Percentiles rank a stretch among this genome's conserved stretches.
phyloP scores from a whole-genome alignment of 1,140 invertebrate species.

The Cataglyphis hispanica region DNA sequence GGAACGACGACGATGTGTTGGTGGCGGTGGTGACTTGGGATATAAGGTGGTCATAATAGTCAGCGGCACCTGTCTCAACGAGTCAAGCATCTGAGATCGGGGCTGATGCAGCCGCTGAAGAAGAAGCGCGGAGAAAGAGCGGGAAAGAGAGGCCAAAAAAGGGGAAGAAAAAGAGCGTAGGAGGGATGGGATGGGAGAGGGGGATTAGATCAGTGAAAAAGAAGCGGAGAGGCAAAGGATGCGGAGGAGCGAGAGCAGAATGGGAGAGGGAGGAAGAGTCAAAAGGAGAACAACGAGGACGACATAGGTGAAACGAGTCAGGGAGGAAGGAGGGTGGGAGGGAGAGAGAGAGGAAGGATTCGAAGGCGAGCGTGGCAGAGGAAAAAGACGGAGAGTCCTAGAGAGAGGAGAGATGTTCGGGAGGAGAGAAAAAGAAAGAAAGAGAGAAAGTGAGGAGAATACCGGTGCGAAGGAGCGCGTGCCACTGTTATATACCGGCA shows the following conservation, averaged over 20 bases:
- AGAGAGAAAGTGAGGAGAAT: slow-evolving; percentile 49
- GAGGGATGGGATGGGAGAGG: background rate
- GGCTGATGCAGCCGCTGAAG: slow-evolving; percentile 72
- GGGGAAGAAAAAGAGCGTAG: slow-evolving; percentile 3
- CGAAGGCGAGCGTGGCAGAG: slow-evolving; percentile 37
- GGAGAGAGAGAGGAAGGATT: slow-evolving; percentile 6
- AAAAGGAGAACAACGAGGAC: slow-evolving; percentile 70
- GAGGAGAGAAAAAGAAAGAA: slow-evolving; percentile 5
- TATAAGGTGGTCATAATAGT: slow-evolving; percentile 78
- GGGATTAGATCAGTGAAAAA: slow-evolving; percentile 43
- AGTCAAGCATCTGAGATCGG: slow-evolving; percentile 72
- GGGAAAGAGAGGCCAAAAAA: background rate
- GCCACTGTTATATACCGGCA: slow-evolving; percentile 76
- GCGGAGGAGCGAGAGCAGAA: slow-evolving; percentile 49
- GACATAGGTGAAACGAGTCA: slow-evolving; percentile 65
- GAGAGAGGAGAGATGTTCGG: slow-evolving; percentile 15
- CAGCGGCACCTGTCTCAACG: slow-evolving; percentile 76
- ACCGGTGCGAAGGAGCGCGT: slow-evolving; percentile 75
- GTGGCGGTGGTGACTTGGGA: slow-evolving; percentile 68
- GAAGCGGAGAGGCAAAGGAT: slow-evolving; percentile 17
- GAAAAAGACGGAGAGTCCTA: slow-evolving; percentile 9
- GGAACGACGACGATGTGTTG: slow-evolving; percentile 45
- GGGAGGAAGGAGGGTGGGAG: background rate
- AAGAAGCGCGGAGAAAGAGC: slow-evolving; percentile 54
- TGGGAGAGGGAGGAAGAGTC: slow-evolving; percentile 56